phyloP scores from a whole-genome alignment of 2,797 vertebrate genomes.

The Craterocephalus amniculus region DNA sequence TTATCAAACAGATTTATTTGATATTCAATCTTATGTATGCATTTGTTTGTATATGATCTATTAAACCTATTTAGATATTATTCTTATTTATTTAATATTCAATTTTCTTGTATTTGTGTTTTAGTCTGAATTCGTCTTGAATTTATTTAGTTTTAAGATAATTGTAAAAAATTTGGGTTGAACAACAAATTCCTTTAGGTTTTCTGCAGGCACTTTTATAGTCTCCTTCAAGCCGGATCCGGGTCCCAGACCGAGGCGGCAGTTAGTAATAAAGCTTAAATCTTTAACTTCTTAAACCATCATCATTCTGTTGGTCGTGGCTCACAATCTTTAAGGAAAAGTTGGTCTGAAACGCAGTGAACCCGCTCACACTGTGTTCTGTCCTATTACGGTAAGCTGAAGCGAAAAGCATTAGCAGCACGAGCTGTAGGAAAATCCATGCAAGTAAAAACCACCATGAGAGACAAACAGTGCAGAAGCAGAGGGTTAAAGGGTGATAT shows the following conservation, averaged over 20 bases:
- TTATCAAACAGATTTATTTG: too few species aligned
- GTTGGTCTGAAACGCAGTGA: slow-evolving; percentile 39
- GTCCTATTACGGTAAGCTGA: background rate
- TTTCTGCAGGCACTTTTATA: too few species aligned
- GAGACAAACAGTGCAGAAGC: slow-evolving; percentile 1
- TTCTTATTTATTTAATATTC: too few species aligned
- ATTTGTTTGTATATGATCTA: too few species aligned
- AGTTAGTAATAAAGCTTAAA: slow-evolving; percentile 44
- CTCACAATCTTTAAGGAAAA: slow-evolving; percentile 15
- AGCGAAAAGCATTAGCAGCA: background rate
- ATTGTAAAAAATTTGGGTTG: background rate
- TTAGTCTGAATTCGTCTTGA: too few species aligned
- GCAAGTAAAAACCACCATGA: slow-evolving; percentile 11
- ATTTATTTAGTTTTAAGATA: background rate
- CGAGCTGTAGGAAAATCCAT: slow-evolving; percentile 19
- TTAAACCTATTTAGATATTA: too few species aligned
- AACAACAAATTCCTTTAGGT: too few species aligned
- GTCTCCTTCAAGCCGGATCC: too few species aligned
- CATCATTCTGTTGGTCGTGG: slow-evolving; percentile 25
- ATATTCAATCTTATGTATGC: too few species aligned
- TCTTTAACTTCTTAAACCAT: slow-evolving; percentile 41
- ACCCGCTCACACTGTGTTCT: slow-evolving; percentile 17
- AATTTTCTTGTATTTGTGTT: too few species aligned
- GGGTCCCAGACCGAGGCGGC: slow-evolving; percentile 22
- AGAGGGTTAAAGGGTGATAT: slow-evolving; percentile 4